Base-by-base conservation (phyloP, 2,797 vertebrate species). In the Pogoniulus pusillus region DNA sequence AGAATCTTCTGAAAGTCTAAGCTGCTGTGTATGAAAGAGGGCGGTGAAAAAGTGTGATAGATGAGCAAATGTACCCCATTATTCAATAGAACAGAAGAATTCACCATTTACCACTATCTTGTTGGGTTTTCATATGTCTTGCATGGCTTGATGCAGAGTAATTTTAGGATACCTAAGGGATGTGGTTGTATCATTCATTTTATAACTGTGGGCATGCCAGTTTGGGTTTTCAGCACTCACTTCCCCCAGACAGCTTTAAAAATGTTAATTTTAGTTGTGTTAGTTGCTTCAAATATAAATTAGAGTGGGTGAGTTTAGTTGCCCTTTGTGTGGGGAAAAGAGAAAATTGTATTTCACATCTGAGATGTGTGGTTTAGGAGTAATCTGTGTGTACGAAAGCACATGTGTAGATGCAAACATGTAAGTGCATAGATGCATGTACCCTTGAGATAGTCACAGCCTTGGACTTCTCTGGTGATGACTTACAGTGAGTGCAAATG, bases 251-350 rank as follows among this genome's bases (percentile, higher is more conserved):
- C 43, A 72, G 70, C 78, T 90, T 93, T 16, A 53, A 95, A 95
- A 85, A 68, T 45, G 18, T 69, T 54, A 39, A 81, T 90, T 93
- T 91, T 63, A 86, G 65, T 89, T 47, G n/a, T 73, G 63, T 85
- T 91, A 81, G 54, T 90, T 93, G 75, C 75, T 79, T 85, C 39
- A 83, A 89, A 63, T 78, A 72, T 76, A 90, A 94, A 75, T 66
- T 35, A 91, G 32, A 0, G 1, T 78, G 86, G 60, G 82, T 66
- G n/a, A 18, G 32, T 87, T 84, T 74, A 72, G 37, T 69, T 92
- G 54, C 62, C 47, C 85, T 91, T 87, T 71, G 26, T 74, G 47
- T 37, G 22, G 16, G 49, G 69, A 30, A 72, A 82, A 73, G 51
- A 73, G 57, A 80, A 72, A 79, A 90, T 65, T 32, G 5, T 75